Evolutionary conservation across 1,140 invertebrate species (phyloP).

Genomic region (Saxidomus purpurata): DNA sequence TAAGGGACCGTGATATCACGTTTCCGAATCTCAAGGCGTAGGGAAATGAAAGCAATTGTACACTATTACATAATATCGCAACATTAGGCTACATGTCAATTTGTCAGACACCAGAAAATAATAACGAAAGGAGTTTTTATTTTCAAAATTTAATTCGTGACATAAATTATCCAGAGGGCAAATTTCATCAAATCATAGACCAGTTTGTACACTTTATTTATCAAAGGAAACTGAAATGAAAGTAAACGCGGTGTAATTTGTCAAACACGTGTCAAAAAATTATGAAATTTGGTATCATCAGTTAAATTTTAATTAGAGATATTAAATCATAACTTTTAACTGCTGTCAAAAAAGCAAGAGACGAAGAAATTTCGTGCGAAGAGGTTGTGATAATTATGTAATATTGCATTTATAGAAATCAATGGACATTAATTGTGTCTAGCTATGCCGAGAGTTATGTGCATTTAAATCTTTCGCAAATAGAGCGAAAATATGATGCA

Average conservation of each 20-base stretch:
- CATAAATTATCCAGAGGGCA: conserved; percentile 7
- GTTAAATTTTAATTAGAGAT: conserved; percentile 36
- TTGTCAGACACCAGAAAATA: background rate
- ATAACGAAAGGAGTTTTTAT: conserved; percentile 19
- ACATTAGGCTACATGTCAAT: conserved; percentile 11
- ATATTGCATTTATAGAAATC: background rate
- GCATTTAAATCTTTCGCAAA: no score
- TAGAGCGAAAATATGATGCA: no score
- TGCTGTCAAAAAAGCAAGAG: background rate
- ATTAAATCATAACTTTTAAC: conserved; percentile 30
- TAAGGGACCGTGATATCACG: no score
- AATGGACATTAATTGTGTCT: background rate
- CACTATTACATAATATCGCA: background rate
- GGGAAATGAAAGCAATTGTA: conserved; percentile 1
- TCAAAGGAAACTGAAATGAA: conserved; percentile 31
- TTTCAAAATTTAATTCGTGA: conserved; percentile 9
- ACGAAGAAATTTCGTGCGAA: no score
- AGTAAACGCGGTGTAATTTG: conserved; percentile 30
- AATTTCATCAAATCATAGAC: background rate
- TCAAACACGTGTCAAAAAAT: conserved; percentile 34
- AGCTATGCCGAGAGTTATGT: no score
- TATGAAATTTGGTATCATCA: background rate
- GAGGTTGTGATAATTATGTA: background rate
- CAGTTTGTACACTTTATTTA: conserved; percentile 18
- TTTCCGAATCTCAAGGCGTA: background rate